These are phyloP conservation scores for Smithornis capensis DNA, from an alignment of 2,113 vertebrate species.

Conservation along the genomic window DNA sequence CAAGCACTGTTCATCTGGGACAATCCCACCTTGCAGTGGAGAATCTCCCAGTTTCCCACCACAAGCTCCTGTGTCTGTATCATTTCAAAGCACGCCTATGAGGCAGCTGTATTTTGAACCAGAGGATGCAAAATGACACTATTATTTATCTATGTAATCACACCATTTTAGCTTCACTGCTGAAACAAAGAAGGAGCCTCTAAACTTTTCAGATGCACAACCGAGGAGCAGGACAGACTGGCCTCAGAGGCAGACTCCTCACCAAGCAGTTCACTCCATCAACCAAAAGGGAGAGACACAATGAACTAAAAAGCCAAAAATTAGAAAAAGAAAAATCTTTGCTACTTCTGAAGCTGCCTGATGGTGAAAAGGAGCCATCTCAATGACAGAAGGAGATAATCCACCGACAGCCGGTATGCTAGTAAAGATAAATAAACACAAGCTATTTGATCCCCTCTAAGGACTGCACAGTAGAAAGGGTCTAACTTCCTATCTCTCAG, in stretches of 20 bases:
- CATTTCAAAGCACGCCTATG: background rate
- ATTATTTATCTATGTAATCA: background rate
- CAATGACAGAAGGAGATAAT: slow-evolving; percentile 44
- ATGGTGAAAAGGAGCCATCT: slow-evolving; percentile 6
- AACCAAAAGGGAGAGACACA: background rate
- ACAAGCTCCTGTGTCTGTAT: background rate
- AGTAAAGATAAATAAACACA: slow-evolving; percentile 49
- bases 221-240: background rate
- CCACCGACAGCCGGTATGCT: slow-evolving; percentile 27
- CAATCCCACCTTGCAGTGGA: background rate
- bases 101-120: background rate
- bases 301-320: slow-evolving; percentile 13
- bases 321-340: background rate
- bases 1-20: background rate
- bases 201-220: background rate
- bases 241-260: background rate
- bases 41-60: background rate
- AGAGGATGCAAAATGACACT: background rate
- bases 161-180: background rate
- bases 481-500: background rate
- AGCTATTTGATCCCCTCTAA: slow-evolving; percentile 8
- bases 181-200: background rate
- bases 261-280: background rate
- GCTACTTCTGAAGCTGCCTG: slow-evolving; percentile 27
- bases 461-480: background rate